Conservation (phyloP, 2,113 vertebrate species). For the Rhizomys pruinosus region DNA sequence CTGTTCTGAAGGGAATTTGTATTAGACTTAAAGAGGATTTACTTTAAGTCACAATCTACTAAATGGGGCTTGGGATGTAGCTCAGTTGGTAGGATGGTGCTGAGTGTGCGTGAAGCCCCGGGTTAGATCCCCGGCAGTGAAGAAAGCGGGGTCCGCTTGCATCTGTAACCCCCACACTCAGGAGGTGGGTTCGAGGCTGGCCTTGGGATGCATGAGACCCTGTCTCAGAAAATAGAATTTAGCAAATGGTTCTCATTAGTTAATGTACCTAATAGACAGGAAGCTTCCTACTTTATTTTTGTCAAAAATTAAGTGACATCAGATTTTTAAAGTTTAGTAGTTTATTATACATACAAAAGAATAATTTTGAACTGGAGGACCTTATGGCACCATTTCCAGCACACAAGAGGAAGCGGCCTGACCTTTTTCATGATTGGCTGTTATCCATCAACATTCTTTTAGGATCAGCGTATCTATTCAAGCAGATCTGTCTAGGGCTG, state of each 20-base stretch:
- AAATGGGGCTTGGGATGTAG: not conserved
- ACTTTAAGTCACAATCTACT: not conserved
- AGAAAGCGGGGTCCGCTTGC: too few species aligned
- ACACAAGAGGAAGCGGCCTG: not conserved
- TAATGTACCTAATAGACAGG: not conserved
- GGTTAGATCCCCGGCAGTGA: too few species aligned
- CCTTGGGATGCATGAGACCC: too few species aligned
- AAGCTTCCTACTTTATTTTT: slow-evolving; percentile 19
- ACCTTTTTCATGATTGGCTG: not conserved
- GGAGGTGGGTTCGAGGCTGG: too few species aligned
- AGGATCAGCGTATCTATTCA: not conserved
- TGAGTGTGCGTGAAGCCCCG: too few species aligned
- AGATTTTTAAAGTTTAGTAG: not conserved
- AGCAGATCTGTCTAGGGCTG: not conserved
- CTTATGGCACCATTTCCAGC: not conserved
- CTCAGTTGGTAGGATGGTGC: not conserved
- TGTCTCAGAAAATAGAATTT: not conserved
- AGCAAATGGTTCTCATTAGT: not conserved
- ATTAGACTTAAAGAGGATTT: slow-evolving; percentile 11
- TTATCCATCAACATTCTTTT: not conserved
- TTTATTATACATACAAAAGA: not conserved
- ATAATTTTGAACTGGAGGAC: not conserved
- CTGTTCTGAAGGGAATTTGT: not conserved
- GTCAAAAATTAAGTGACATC: not conserved
- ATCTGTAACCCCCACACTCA: too few species aligned